phyloP scores from a whole-genome alignment of 2,113 vertebrate genomes.

The Vulpes ferrilata region DNA sequence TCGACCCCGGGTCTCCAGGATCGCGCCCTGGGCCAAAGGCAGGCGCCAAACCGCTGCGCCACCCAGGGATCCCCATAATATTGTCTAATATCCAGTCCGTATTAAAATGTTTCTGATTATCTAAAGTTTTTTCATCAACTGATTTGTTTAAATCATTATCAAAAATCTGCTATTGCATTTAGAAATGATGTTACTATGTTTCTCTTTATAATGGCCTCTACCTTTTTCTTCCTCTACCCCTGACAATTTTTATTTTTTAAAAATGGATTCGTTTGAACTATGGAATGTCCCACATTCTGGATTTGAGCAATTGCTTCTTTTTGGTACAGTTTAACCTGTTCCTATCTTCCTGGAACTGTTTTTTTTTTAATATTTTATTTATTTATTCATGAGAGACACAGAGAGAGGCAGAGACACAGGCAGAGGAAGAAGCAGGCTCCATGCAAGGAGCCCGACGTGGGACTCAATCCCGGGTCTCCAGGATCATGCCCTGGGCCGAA shows the following conservation, averaged over 20 bases:
- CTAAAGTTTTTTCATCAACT: neutral
- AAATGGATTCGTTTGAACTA: neutral
- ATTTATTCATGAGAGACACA: too few species aligned
- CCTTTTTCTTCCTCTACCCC: neutral
- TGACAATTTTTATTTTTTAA: neutral
- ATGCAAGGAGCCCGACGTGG: too few species aligned
- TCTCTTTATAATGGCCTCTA: neutral
- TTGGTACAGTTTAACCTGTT: neutral
- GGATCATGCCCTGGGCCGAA: too few species aligned
- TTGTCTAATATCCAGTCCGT: neutral
- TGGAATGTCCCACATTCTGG: neutral
- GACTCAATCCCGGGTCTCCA: too few species aligned
- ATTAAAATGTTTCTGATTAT: neutral
- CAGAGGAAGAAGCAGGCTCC: too few species aligned
- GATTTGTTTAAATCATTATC: slow-evolving; percentile 44
- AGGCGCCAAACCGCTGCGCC: too few species aligned
- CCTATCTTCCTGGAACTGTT: neutral
- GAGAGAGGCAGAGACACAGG: too few species aligned
- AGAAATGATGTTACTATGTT: slow-evolving; percentile 23
- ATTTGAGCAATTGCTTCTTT: slow-evolving; percentile 1
- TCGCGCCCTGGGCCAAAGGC: too few species aligned
- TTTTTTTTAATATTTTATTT: neutral
- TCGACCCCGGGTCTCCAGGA: too few species aligned
- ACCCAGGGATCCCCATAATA: too few species aligned
- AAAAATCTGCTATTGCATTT: neutral